These are phyloP conservation scores for Agriopis aurantiaria DNA, from an alignment of 2,888 invertebrate genomes.

Conservation along the genomic window DNA sequence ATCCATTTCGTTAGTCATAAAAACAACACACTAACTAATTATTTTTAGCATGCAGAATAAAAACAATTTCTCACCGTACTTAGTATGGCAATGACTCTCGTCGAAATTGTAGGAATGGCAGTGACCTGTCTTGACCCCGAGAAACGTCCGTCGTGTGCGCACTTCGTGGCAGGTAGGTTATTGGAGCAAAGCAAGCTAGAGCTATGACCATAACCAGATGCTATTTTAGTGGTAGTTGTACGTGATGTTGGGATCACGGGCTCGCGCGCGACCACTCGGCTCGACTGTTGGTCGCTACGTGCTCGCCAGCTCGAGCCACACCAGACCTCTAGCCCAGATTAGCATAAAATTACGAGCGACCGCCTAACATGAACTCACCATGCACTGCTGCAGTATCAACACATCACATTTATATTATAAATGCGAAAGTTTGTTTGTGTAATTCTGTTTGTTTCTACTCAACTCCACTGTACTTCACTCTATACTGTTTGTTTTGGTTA, in stretches of 20 bases:
- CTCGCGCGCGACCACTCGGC: conserved; percentile 68
- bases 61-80: conserved; percentile 55
- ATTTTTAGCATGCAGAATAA: not conserved
- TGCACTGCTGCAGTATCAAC: conserved; percentile 14
- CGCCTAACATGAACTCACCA: conserved; percentile 8
- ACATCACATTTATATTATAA: not conserved
- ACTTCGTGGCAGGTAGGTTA: conserved; percentile 59
- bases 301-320: conserved; percentile 53
- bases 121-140: conserved; percentile 71
- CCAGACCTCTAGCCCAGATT: conserved; percentile 27
- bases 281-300: conserved; percentile 55
- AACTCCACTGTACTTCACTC: not conserved
- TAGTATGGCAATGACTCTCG: conserved; percentile 65
- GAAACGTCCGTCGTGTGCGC: conserved; percentile 41
- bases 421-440: not conserved
- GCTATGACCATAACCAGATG: conserved; percentile 36
- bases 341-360: conserved; percentile 19
- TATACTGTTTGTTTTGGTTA: no score
- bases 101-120: conserved; percentile 56
- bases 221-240: conserved; percentile 25
- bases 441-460: not conserved
- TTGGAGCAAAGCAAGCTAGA: conserved; percentile 56
- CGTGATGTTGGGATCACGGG: conserved; percentile 7
- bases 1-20: not conserved
- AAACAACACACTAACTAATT: not conserved